Conservation (phyloP, 2,113 vertebrate species). For the Pardalotus punctatus region DNA sequence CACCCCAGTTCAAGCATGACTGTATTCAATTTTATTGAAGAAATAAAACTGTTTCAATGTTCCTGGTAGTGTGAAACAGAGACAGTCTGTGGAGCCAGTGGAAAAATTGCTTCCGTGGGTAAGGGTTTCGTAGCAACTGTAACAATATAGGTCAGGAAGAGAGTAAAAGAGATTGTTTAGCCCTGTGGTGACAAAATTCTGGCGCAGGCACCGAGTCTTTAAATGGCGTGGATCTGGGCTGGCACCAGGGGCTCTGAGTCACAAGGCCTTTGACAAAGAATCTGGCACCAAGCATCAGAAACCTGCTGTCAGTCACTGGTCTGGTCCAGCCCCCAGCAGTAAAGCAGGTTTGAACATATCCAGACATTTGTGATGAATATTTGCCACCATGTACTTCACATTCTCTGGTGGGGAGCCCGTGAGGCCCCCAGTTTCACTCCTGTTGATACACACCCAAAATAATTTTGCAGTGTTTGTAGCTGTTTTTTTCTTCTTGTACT, state of each 20-base stretch:
- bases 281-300: neutral
- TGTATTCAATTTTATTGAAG: slow-evolving; percentile 1
- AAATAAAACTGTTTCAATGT: neutral
- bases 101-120: neutral
- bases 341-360: neutral
- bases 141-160: neutral
- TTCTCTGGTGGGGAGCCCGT: neutral
- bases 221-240: neutral
- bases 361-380: neutral
- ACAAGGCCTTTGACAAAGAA: neutral
- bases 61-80: neutral
- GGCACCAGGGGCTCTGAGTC: neutral
- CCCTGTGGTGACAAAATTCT: neutral
- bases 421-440: neutral
- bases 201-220: neutral
- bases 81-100: neutral
- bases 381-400: neutral
- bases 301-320: accelerated
- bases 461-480: neutral
- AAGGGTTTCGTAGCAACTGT: slow-evolving; percentile 3
- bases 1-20: neutral
- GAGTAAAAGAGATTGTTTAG: neutral
- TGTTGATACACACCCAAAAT: neutral
- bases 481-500: neutral
- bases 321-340: neutral